phyloP scores from a whole-genome alignment of 2,888 invertebrate genomes.

The Lycaena phlaeas region DNA sequence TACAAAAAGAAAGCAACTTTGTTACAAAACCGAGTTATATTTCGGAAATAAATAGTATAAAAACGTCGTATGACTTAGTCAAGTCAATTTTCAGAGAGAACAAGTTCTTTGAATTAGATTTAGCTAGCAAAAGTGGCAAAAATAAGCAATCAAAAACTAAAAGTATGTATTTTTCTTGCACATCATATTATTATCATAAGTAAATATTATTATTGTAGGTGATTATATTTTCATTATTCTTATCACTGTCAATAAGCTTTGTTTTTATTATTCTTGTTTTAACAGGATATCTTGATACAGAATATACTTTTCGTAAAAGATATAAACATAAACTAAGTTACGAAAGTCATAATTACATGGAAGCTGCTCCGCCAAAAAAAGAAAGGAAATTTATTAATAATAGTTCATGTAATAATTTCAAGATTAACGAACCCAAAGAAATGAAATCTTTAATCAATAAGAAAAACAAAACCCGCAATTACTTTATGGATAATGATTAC shows the following conservation, averaged over 20 bases:
- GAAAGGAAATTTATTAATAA: slow-evolving; percentile 17
- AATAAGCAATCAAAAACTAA: background rate
- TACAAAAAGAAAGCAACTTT: background rate
- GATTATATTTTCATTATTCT: background rate
- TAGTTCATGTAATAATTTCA: slow-evolving; percentile 33
- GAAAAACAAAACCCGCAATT: background rate
- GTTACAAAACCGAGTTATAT: slow-evolving; percentile 3
- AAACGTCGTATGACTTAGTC: slow-evolving; percentile 44
- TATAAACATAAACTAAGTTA: slow-evolving; percentile 26
- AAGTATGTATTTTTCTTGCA: background rate
- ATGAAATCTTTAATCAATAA: background rate
- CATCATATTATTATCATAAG: background rate
- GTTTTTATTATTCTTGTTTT: background rate
- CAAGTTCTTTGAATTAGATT: background rate
- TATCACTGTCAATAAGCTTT: no score
- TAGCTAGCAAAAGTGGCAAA: background rate
- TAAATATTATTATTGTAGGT: background rate
- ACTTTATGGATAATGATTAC: no score
- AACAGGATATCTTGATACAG: background rate
- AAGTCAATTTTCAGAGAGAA: slow-evolving; percentile 27
- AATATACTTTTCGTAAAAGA: background rate
- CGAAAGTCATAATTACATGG: slow-evolving; percentile 31
- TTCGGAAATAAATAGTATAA: slow-evolving; percentile 13
- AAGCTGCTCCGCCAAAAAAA: background rate
- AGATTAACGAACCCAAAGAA: slow-evolving; percentile 13